Base-by-base conservation (phyloP, 2,888 invertebrate species). In the Horisme vitalbata region DNA sequence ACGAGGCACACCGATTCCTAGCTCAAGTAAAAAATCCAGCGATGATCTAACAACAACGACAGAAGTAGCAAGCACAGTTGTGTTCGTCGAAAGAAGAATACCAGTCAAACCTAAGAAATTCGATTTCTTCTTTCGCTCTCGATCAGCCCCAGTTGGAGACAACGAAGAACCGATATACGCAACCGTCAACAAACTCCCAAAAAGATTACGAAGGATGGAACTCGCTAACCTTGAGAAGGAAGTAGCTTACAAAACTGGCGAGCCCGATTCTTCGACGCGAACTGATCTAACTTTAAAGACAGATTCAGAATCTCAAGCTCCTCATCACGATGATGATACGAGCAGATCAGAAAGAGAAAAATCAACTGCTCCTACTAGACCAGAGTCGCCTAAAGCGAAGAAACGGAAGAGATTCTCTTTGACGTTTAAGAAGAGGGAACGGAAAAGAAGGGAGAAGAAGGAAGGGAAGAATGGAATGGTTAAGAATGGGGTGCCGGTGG, bases 111-210 rank as follows among this genome's bases (percentile, higher is more conserved):
- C 84, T 11, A 89, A 82, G 62, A 90, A 82, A 57, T 86, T 87
- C 49, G 86, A 88, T 41, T 86, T 90, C 63, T 88, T 90, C 63
- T 88, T 84, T 60, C 66, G 91, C 65, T 88, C 90, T 23, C 67
- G 90, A 41, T 90, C 90, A n/a, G 90, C 90, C 2, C 90, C 90
- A 0, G 90, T 89, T 0, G 90, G 90, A 5, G 84, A 89, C 24
- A 75, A 78, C 47, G 90, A 89, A 48, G 90, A 90, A 56, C 90
- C 90, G 1, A 88, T 90, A 45, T 90, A 90, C 53, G 90, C 90
- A 0, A 90, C 90, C 4, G 90, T 90, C 0, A 90, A 90, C 57
- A 90, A 90, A 66, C 61, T 90, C 20, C 90, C 90, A 4, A 90
- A 90, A 61, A 85, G 91, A 55, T 62, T 90, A 45, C 73, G 85